These are phyloP conservation scores for Exephanes ischioxanthus DNA, from an alignment of 2,888 invertebrate genomes.

Conservation along the genomic window DNA sequence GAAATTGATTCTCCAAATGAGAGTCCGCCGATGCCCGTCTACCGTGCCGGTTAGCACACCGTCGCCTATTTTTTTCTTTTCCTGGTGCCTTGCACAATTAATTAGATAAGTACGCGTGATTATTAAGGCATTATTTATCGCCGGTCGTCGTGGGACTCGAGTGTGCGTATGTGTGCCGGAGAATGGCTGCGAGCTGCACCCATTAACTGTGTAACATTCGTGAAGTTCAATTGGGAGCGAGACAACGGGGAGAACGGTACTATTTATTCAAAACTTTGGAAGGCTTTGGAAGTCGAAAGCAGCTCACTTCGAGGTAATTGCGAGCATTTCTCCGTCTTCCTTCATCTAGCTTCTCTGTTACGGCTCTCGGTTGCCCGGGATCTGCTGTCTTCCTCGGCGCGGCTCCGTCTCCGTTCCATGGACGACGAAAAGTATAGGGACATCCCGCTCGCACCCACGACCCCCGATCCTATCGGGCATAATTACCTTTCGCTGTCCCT, in stretches of 20 bases:
- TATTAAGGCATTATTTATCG: slow-evolving; percentile 24
- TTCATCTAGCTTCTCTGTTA: slow-evolving; percentile 57
- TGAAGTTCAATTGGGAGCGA: slow-evolving; percentile 64
- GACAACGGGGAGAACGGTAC: slow-evolving; percentile 60
- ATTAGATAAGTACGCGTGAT: slow-evolving; percentile 30
- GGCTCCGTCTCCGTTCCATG: slow-evolving; percentile 60
- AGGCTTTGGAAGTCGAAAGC: slow-evolving; percentile 83
- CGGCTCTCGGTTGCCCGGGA: slow-evolving; percentile 48
- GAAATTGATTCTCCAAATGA: slow-evolving; percentile 61
- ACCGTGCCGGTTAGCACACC: slow-evolving; percentile 19
- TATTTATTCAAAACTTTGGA: slow-evolving; percentile 84
- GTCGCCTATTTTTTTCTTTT: neutral
- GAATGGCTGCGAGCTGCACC: slow-evolving; percentile 1
- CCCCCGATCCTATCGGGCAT: slow-evolving; percentile 82
- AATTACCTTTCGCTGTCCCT: slow-evolving; percentile 84
- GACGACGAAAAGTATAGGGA: slow-evolving; percentile 79
- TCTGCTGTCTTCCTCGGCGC: slow-evolving; percentile 56
- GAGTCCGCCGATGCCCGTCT: slow-evolving; percentile 24
- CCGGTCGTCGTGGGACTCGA: neutral
- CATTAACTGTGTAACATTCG: slow-evolving; percentile 48
- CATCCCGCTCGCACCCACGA: slow-evolving; percentile 77
- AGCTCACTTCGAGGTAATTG: slow-evolving; percentile 84
- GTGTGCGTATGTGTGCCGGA: neutral
- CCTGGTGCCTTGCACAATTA: neutral
- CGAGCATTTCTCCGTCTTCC: slow-evolving; percentile 79